Evolutionary conservation across 2,888 invertebrate genomes (phyloP).

Genomic region (Itoplectis maculator): DNA sequence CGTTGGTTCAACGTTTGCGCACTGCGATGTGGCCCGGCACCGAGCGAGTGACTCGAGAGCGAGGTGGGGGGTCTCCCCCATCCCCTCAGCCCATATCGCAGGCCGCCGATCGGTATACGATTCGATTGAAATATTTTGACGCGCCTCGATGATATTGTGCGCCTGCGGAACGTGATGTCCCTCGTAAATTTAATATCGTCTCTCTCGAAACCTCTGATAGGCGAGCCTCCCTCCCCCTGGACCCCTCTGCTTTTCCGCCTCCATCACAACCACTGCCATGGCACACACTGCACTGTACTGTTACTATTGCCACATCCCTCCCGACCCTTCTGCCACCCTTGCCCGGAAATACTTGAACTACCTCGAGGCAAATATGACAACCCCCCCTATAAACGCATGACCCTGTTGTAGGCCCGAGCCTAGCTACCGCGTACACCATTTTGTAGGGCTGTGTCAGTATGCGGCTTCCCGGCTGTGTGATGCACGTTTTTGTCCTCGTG

Average conservation of each 20-base stretch:
- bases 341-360: slow-evolving; percentile 55
- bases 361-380: slow-evolving; percentile 58
- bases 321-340: not conserved
- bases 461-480: not conserved
- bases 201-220: slow-evolving; percentile 57
- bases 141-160: slow-evolving; percentile 62
- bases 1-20: slow-evolving; percentile 65
- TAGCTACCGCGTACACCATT: not conserved
- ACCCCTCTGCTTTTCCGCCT: slow-evolving; percentile 2
- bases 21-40: slow-evolving; percentile 59
- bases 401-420: not conserved
- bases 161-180: slow-evolving; percentile 55
- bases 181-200: slow-evolving; percentile 70
- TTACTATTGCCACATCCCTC: slow-evolving; percentile 9
- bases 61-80: slow-evolving; percentile 4
- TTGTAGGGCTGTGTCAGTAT: slow-evolving; percentile 18
- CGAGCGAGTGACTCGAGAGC: slow-evolving; percentile 36
- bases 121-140: slow-evolving; percentile 71
- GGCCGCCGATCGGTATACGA: slow-evolving; percentile 54
- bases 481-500: slow-evolving; percentile 12
- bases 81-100: slow-evolving; percentile 36
- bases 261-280: slow-evolving; percentile 23
- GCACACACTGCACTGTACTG: slow-evolving; percentile 13
- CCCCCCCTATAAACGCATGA: slow-evolving; percentile 31
- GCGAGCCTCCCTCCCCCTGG: slow-evolving; percentile 11